Evolutionary conservation across 1,140 invertebrate species (phyloP), one percentile per base, ranked within the genome.

Genomic region (Hetaerina americana): DNA sequence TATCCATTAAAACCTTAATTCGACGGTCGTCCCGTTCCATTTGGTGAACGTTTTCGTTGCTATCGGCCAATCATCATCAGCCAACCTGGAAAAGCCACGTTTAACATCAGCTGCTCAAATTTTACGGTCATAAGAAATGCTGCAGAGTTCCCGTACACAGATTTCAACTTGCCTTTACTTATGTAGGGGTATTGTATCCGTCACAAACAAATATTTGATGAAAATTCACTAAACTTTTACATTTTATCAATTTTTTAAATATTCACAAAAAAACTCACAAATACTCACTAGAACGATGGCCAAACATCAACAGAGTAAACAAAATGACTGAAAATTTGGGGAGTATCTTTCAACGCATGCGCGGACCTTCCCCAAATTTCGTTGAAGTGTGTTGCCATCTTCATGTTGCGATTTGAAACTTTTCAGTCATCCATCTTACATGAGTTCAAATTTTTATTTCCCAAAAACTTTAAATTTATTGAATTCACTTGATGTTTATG

Each of bases 81-180:
- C 68, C n/a, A 76, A 75, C 76, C 73, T 73, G 8, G 68, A 77
- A 77, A 75, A 75, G 73, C 76, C 76, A 71, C 74, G 75, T 77
- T 78, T 75, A 77, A 80, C 78, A 66, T 79, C 76, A 76, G 73
- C 75, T 76, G 68, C 75, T 73, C 76, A 80, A 67, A 70, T 76
- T 73, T 74, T 72, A 80, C 76, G 3, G 75, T 78, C 72, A 75
- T 22, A 74, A 76, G 74, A 69, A 40, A 76, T 71, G 77, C 72
- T 71, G 76, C 66, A 77, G 76, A 78, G 73, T 78, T 75, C 72
- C 66, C n/a, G 70, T 78, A 79, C 76, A 74, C 71, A 78, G 77
- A 2, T 3, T 57, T 1, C 10, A 57, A 57, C 40, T 10, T 73
- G 22, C 22, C 69, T 72, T 73, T 75, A 25, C 74, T 72, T 76